These are phyloP conservation scores for Neoscelio sp. DNA, from an alignment of 2,888 invertebrate species.

Conservation along the genomic window DNA sequence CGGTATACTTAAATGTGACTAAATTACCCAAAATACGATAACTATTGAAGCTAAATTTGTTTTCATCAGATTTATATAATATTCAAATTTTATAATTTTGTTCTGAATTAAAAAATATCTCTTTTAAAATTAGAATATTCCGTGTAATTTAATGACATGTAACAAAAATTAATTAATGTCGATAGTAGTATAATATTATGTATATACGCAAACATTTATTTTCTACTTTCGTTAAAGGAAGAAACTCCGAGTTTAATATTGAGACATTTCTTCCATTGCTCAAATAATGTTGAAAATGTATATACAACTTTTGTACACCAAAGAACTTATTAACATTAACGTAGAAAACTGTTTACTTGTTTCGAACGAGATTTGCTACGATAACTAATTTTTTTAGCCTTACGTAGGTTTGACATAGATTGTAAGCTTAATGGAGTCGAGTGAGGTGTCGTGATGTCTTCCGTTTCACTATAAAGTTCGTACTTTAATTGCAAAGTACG, in stretches of 20 bases:
- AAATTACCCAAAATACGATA: too few relatives aligned
- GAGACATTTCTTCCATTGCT: not conserved
- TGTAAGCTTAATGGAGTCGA: slow-evolving; percentile 14
- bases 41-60: too few relatives aligned
- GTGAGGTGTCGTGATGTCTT: slow-evolving; percentile 25
- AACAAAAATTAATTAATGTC: too few relatives aligned
- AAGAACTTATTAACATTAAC: not conserved
- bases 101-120: too few relatives aligned
- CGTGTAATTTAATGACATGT: too few relatives aligned
- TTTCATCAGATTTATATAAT: too few relatives aligned
- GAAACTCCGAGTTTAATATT: not conserved
- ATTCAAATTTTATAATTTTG: too few relatives aligned
- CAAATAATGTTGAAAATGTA: not conserved
- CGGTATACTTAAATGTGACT: too few relatives aligned
- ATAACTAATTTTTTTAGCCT: slow-evolving; percentile 16
- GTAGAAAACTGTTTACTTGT: not conserved
- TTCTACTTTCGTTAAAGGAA: not conserved
- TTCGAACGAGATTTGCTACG: not conserved
- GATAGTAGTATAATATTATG: too few relatives aligned
- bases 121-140: too few relatives aligned
- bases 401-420: not conserved
- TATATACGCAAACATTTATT: not conserved
- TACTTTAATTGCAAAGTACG: slow-evolving; percentile 43
- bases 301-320: not conserved
- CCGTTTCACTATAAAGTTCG: slow-evolving; percentile 22